Evolutionary conservation across 2,113 vertebrate genomes (phyloP).

Genomic region (Mormyrus iriodes): DNA sequence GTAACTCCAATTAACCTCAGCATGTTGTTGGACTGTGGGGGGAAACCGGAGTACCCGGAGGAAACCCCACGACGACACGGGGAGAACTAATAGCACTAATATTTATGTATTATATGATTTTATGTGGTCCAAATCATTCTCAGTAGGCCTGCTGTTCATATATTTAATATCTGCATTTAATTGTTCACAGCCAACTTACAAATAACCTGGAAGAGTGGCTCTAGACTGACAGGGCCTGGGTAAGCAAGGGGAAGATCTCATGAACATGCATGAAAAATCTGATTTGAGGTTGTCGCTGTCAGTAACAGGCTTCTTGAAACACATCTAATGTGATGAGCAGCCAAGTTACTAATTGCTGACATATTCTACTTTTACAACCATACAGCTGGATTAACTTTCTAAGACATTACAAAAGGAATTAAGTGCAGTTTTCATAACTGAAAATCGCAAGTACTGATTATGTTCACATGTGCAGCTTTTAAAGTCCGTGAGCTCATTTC

Average conservation of each 20-base stretch:
- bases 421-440: background rate
- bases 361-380: background rate
- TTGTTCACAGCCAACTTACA: background rate
- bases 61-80: no score
- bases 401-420: background rate
- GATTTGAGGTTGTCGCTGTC: background rate
- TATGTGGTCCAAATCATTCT: background rate
- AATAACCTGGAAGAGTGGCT: background rate
- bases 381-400: background rate
- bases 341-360: background rate
- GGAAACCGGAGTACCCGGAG: no score
- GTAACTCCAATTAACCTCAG: no score
- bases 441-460: background rate
- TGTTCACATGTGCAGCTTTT: background rate
- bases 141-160: background rate
- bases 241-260: background rate
- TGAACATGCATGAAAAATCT: no score
- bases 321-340: background rate
- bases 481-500: background rate
- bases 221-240: background rate
- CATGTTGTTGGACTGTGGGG: no score
- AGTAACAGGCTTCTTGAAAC: background rate
- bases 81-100: background rate
- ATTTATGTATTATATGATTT: background rate
- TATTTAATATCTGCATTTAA: background rate